Evolutionary conservation across 2,113 vertebrate species (phyloP).

Genomic region (Catharus minimus): DNA sequence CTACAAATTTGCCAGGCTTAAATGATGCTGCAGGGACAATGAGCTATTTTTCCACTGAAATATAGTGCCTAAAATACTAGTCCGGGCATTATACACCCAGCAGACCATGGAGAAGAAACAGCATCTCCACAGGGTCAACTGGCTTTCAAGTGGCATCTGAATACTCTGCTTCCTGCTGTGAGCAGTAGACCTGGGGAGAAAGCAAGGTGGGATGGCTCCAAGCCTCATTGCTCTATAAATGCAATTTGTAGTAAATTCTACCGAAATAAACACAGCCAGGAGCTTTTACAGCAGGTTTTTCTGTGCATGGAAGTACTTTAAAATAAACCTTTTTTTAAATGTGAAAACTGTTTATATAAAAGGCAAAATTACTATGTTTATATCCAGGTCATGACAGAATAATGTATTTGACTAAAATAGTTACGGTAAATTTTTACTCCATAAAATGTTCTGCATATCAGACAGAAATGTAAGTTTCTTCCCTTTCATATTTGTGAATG

Average conservation of each 20-base stretch:
- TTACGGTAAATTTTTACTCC: background rate
- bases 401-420: background rate
- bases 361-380: background rate
- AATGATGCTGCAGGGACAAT: background rate
- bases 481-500: slow-evolving; percentile 28
- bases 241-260: background rate
- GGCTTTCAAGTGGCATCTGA: background rate
- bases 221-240: background rate
- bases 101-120: background rate
- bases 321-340: background rate
- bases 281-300: background rate
- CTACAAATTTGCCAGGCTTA: background rate
- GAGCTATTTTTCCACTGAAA: background rate
- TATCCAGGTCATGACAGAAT: background rate
- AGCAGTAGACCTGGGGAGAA: background rate
- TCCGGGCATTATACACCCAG: background rate
- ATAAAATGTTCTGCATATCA: background rate
- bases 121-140: background rate
- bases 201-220: background rate
- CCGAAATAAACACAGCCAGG: background rate
- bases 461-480: background rate
- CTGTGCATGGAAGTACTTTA: background rate
- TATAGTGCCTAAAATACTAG: background rate
- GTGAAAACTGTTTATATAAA: background rate
- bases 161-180: background rate